Conservation (phyloP, 1,140 invertebrate genomes). For the Bathynomus jamesi region DNA sequence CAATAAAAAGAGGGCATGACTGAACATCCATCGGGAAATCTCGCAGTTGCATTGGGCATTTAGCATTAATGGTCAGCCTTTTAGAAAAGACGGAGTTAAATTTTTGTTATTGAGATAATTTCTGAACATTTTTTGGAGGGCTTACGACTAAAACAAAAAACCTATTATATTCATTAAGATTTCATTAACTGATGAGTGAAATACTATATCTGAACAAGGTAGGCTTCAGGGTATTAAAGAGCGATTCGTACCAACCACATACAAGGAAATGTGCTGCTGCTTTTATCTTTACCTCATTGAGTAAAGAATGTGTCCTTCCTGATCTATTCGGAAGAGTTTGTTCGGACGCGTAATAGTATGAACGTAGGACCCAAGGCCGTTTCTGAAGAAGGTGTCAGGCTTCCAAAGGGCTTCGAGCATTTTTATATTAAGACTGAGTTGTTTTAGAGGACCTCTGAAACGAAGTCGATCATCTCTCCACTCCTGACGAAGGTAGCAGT, state of each 20-base stretch:
- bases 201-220: too few species aligned
- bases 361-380: conserved; percentile 54
- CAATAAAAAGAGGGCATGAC: conserved; percentile 53
- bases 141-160: not conserved
- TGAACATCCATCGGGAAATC: conserved; percentile 60
- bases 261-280: too few species aligned
- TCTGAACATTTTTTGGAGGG: too few species aligned
- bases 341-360: conserved; percentile 58
- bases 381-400: conserved; percentile 57
- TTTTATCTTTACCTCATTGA: conserved; percentile 50
- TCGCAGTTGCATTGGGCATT: conserved; percentile 57
- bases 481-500: conserved; percentile 55
- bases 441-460: conserved; percentile 45
- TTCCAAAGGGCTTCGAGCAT: conserved; percentile 51
- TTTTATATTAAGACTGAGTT: conserved; percentile 36
- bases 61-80: conserved; percentile 57
- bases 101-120: too few species aligned
- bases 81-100: conserved; percentile 24
- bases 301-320: conserved; percentile 54
- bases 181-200: too few species aligned
- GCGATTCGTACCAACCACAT: too few species aligned
- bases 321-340: conserved; percentile 52
- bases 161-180: too few species aligned
- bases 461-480: conserved; percentile 53
- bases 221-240: too few species aligned